Evolutionary conservation across 2,888 invertebrate species (phyloP), one percentile per base, ranked within the genome.

Genomic region (Microplitis deprimator): DNA sequence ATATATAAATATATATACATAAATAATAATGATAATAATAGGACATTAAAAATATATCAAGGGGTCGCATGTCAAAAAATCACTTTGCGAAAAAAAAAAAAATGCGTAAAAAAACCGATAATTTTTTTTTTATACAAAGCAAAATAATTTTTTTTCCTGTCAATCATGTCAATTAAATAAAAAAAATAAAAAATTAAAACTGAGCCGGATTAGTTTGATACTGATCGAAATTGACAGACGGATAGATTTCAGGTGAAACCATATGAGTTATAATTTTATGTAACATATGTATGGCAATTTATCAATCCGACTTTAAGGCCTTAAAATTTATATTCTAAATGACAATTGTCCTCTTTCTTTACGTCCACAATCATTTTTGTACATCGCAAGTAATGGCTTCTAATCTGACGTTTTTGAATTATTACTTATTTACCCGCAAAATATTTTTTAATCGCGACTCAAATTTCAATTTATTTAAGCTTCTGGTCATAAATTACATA

Each of bases 301-400:
- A 29, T 29, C 29, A 29, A 29, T 29, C 62, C 5, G 60, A 39
- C 61, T 41, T 38, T 17, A 50, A 64, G 41, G 39, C 65, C 41
- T 62, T 65, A 41, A 62, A 20, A 59, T 70, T 59, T 70, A 59
- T 29, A 59, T 29, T 41, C 41, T 70, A 29, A 20, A 70, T 60
- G 64, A 61, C 70, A 68, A 64, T 68, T 39, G 20, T 60, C 65
- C 68, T 68, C 17, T n/a, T 59, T 38, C 38, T 71, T 71, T 16
- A n/a, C n/a, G 10, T 39, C 61, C 6, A 38, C 7, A 60, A n/a
- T 17, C 20, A 41, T 38, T 20, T 50, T 73, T 65, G 79, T 77
- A 76, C 59, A 86, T 87, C 87, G 84, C 85, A 84, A n/a, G 4
- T 82, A 85, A 87, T 86, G 88, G 87, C 88, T 88, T 88, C 87